Conservation (phyloP, 2,113 vertebrate genomes). For the Misgurnus anguillicaudatus region DNA sequence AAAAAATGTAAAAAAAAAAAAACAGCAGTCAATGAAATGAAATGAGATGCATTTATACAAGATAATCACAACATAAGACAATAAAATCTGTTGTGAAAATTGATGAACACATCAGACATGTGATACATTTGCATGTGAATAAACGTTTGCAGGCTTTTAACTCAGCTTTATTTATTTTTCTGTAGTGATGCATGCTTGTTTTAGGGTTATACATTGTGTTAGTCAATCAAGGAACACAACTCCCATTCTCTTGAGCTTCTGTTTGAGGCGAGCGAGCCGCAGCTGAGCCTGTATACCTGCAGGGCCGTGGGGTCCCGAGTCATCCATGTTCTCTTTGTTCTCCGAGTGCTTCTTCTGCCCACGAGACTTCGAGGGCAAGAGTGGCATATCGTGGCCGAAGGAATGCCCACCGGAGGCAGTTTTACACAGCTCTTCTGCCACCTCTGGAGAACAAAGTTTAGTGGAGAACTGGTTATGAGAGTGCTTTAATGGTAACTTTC, state of each 20-base stretch:
- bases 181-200: background rate
- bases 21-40: constrained; percentile 10
- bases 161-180: background rate
- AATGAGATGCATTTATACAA: constrained; percentile 25
- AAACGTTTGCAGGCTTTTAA: background rate
- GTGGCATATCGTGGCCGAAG: constrained; percentile 81
- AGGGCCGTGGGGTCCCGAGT: constrained; percentile 67
- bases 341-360: constrained; percentile 90
- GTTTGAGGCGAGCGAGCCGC: constrained; percentile 54
- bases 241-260: constrained; percentile 67
- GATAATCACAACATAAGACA: background rate
- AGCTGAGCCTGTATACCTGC: constrained; percentile 57
- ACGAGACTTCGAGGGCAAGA: constrained; percentile 91
- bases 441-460: constrained; percentile 75
- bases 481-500: background rate
- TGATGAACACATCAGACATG: background rate
- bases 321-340: constrained; percentile 97
- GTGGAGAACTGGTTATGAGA: background rate
- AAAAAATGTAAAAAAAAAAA: background rate
- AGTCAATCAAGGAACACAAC: constrained; percentile 63
- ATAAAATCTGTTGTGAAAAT: background rate
- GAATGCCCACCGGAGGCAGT: constrained; percentile 82
- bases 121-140: background rate
- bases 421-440: constrained; percentile 95
- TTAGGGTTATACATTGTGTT: constrained; percentile 18